These are phyloP conservation scores for Muscicapa striata DNA, from an alignment of 2,797 vertebrate species.

Conservation along the genomic window DNA sequence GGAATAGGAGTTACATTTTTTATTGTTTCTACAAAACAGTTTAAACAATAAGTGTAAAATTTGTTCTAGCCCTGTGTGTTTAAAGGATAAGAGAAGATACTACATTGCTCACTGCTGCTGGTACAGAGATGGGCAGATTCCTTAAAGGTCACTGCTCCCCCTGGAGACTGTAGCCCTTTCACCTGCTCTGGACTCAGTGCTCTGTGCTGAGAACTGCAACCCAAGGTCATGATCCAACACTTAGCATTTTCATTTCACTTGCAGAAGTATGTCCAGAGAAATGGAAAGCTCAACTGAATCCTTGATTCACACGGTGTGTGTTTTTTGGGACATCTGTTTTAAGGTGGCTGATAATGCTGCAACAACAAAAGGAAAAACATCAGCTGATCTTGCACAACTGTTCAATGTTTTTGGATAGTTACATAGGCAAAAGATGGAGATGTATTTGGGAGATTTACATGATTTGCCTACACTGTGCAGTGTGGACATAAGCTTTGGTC, in stretches of 20 bases:
- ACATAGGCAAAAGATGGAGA: neutral
- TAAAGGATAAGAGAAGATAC: neutral
- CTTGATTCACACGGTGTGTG: neutral
- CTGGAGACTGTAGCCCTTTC: neutral
- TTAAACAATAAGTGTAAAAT: neutral
- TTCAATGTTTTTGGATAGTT: neutral
- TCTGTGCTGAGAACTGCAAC: neutral
- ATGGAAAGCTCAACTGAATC: neutral
- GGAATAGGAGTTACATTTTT: neutral
- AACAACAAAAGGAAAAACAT: neutral
- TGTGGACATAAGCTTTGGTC: neutral
- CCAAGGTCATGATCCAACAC: neutral
- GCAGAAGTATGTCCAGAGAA: neutral
- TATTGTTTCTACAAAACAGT: neutral
- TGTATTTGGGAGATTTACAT: neutral
- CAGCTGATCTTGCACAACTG: neutral
- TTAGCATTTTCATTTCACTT: neutral
- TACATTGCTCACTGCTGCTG: neutral
- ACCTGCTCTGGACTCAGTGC: neutral
- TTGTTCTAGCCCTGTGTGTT: neutral
- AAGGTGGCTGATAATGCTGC: neutral
- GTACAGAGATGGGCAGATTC: neutral
- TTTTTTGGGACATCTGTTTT: neutral
- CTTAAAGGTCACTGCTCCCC: neutral
- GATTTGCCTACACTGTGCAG: neutral